Conservation (phyloP, 2,113 vertebrate species). For the Nannospalax galili region DNA sequence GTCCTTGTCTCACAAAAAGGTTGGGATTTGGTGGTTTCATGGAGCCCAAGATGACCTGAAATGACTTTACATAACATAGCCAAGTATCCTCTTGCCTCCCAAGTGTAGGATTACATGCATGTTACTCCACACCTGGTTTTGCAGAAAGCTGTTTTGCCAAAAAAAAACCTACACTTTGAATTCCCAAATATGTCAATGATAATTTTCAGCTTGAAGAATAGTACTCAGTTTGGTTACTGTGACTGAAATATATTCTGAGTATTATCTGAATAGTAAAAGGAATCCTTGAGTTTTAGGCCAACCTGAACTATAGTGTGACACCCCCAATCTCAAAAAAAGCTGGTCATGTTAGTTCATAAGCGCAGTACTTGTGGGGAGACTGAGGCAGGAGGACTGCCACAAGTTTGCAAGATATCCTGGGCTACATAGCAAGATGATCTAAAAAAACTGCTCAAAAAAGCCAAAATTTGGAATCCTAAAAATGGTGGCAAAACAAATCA, state of each 20-base stretch:
- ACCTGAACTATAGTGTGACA: background rate
- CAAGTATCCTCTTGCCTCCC: background rate
- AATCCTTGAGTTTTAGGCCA: background rate
- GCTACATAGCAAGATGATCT: background rate
- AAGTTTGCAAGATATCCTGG: background rate
- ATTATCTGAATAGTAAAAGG: background rate
- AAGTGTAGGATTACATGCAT: background rate
- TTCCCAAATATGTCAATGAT: background rate
- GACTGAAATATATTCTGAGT: background rate
- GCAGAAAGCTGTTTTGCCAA: background rate
- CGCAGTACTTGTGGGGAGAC: background rate
- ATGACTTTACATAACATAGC: background rate
- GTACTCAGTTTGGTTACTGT: background rate
- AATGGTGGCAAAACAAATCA: constrained; percentile 2
- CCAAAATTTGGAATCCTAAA: background rate
- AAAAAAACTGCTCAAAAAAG: background rate
- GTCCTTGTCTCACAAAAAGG: background rate
- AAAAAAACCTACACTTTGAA: background rate
- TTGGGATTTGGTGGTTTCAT: background rate
- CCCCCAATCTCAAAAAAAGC: background rate
- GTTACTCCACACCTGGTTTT: background rate
- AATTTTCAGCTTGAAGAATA: background rate
- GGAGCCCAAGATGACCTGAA: background rate
- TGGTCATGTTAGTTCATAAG: background rate
- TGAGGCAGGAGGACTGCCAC: background rate